phyloP scores from a whole-genome alignment of 2,888 invertebrate genomes.

The Pammene aurita region DNA sequence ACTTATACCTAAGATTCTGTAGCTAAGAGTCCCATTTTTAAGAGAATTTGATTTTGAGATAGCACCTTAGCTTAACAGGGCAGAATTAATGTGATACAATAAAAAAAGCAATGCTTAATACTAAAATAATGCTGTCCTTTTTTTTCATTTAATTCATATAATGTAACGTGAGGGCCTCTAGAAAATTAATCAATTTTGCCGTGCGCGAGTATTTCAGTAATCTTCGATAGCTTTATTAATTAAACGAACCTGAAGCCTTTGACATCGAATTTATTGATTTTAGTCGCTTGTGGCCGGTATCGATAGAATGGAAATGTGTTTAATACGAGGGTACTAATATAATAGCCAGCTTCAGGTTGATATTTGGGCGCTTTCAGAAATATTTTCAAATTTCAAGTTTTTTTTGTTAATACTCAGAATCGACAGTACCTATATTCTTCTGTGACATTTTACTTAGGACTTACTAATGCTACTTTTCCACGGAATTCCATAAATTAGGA shows the following conservation, averaged over 20 bases:
- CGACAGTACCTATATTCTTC: too few relatives aligned
- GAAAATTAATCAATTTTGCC: conserved; percentile 12
- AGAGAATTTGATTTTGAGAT: too few relatives aligned
- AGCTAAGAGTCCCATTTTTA: too few relatives aligned
- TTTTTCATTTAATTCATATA: neutral
- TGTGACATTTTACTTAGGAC: too few relatives aligned
- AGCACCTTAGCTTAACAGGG: too few relatives aligned
- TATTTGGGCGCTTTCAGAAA: neutral
- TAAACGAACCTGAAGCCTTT: conserved; percentile 21
- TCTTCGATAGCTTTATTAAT: conserved; percentile 17
- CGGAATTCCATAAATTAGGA: too few relatives aligned
- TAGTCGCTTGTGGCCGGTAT: neutral
- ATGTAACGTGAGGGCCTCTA: conserved; percentile 4
- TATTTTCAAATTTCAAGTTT: neutral
- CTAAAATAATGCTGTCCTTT: neutral
- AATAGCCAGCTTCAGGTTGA: neutral
- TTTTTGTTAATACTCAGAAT: too few relatives aligned
- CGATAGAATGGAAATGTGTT: neutral
- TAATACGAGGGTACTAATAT: neutral
- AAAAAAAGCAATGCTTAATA: too few relatives aligned
- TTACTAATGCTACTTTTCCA: too few relatives aligned
- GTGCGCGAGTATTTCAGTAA: conserved; percentile 18
- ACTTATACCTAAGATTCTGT: too few relatives aligned
- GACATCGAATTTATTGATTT: conserved; percentile 23
- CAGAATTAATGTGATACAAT: too few relatives aligned